These are phyloP conservation scores for Phataginus tricuspis DNA, from an alignment of 2,797 vertebrate genomes.

Conservation along the genomic window DNA sequence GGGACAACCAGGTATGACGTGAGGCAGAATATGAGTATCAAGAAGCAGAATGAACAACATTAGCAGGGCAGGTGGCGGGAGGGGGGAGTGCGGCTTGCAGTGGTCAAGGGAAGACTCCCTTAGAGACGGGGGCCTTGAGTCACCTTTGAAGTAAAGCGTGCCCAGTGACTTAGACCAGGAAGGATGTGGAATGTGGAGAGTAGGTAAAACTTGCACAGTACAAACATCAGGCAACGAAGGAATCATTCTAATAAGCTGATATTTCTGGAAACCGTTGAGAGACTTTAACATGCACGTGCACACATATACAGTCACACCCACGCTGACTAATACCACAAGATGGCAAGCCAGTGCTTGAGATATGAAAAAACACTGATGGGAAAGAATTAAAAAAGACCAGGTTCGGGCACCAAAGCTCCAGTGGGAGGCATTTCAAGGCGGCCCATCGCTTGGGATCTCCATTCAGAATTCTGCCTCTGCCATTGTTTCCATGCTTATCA, in stretches of 20 bases:
- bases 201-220: neutral
- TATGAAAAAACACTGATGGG: neutral
- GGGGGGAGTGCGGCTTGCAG: too few species aligned
- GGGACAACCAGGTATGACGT: neutral
- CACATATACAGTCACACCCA: neutral
- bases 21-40: neutral
- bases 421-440: too few species aligned
- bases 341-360: neutral
- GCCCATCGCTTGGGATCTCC: too few species aligned
- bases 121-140: neutral
- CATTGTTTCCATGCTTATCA: too few species aligned
- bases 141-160: neutral
- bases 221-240: neutral
- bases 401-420: too few species aligned
- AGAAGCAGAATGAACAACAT: neutral
- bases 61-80: fast-evolving
- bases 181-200: neutral
- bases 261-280: neutral
- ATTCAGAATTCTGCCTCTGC: too few species aligned
- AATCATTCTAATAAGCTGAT: neutral
- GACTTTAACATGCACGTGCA: neutral
- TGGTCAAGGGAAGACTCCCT: neutral
- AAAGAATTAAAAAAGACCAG: neutral
- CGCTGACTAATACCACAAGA: neutral
- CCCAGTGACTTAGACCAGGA: neutral